Base-by-base conservation (phyloP, 2,797 vertebrate genomes). In the Enteromius thamalakanensis region DNA sequence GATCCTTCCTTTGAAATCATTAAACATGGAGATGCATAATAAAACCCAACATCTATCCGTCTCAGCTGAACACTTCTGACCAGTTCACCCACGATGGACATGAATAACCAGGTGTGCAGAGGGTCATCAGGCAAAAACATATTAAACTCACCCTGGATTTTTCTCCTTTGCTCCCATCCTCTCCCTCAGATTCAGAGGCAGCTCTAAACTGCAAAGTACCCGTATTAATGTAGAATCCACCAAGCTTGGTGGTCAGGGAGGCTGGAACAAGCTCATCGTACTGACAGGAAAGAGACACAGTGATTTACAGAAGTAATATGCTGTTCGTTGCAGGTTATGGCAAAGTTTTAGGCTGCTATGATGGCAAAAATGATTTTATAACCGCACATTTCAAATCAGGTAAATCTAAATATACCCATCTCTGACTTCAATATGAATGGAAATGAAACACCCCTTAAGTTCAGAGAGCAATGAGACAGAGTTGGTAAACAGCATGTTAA, bases 151-250 rank as follows among this genome's bases (percentile, higher is more conserved):
- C 94, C 87, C 42, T 78, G 32, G 29, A 64, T 42, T 79, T 79
- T 26, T 58, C 49, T 0, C 53, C 72, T 79, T 87, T 89, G 2
- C 58, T 74, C 2, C 92, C 93, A 67, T 96, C 96, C 65, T 96
- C 96, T 23, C 83, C 89, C 69, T 92, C 92, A 0, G 96, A 96
- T 68, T 97, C 96, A 0, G 96, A 97, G 0, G 95, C 94, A 0
- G 94, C 93, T 47, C 96, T 94, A 89, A 97, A 97, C 51, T 97
- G 94, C 84, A 97, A 91, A 0, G 95, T 96, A 67, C 96, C 96
- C 0, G 96, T 95, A 91, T 97, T 97, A 90, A 97, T 96, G 89
- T 97, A 97, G 91, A 97, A 97, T 14, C 96, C 96, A 83, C 96
- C 96, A 1, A 96, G 94, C 74, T 96, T 96, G 0, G 96, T 97